Percentiles rank a stretch among this genome's conserved stretches.
phyloP scores from a whole-genome alignment of 2,113 vertebrate species.

The Cygnus buccinator region DNA sequence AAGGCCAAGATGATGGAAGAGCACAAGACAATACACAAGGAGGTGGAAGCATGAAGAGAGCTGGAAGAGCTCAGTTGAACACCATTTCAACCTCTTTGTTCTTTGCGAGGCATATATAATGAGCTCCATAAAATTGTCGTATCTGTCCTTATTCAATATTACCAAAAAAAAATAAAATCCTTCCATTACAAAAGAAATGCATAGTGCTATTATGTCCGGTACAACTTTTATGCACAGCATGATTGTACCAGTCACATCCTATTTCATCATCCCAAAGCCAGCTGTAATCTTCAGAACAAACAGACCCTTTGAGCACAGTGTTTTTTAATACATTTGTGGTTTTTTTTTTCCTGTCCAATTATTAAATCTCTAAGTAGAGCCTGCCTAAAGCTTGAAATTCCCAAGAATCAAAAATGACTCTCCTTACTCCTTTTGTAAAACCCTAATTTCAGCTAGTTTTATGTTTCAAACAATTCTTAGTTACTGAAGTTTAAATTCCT shows the following conservation, averaged over 20 bases:
- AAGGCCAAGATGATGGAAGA: slow-evolving; percentile 50
- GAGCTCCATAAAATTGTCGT: slow-evolving; percentile 14
- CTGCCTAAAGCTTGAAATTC: background rate
- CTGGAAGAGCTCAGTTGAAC: background rate
- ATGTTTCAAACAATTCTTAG: background rate
- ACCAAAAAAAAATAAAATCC: background rate
- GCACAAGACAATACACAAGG: slow-evolving; percentile 5
- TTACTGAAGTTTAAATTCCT: slow-evolving; percentile 9
- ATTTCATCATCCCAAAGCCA: slow-evolving; percentile 20
- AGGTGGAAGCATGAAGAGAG: background rate
- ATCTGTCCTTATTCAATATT: slow-evolving; percentile 41
- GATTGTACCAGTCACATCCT: slow-evolving; percentile 27
- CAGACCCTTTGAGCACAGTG: background rate
- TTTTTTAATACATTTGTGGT: background rate
- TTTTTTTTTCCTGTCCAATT: slow-evolving; percentile 19
- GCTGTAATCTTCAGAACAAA: slow-evolving; percentile 12
- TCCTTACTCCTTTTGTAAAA: background rate
- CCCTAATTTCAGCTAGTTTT: background rate
- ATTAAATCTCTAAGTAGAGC: background rate
- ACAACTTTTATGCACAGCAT: slow-evolving; percentile 21
- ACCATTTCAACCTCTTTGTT: slow-evolving; percentile 23
- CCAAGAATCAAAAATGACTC: background rate
- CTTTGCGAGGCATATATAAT: slow-evolving; percentile 25
- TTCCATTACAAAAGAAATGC: slow-evolving; percentile 35
- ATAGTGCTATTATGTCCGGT: background rate